Evolutionary conservation across 2,888 invertebrate species (phyloP).

Genomic region (Argyresthia goedartella): DNA sequence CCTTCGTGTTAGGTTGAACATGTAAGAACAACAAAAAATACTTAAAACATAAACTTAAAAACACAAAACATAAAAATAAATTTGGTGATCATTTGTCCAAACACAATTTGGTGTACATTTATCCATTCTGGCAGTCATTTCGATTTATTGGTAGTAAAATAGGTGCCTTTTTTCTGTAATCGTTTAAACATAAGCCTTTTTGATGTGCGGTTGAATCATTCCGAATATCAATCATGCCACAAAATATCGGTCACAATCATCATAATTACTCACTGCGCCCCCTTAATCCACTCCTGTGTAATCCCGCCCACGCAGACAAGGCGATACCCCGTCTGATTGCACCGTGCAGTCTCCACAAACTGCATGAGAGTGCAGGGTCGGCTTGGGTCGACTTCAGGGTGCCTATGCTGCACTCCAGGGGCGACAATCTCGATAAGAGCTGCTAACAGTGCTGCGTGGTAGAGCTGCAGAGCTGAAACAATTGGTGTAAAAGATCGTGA

Average conservation of each 20-base stretch:
- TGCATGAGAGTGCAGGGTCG: conserved; percentile 34
- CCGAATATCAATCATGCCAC: neutral
- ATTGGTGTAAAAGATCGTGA: too few species aligned
- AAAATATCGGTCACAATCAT: neutral
- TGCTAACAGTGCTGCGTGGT: conserved; percentile 22
- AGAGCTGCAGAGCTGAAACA: conserved; percentile 16
- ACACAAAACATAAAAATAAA: too few species aligned
- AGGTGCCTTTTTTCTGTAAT: neutral
- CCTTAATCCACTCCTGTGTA: conserved; percentile 30
- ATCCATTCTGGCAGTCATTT: neutral
- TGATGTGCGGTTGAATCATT: too few species aligned
- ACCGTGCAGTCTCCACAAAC: conserved; percentile 25
- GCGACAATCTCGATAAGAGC: conserved; percentile 24
- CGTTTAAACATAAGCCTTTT: too few species aligned
- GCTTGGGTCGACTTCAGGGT: conserved; percentile 23
- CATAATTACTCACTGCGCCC: conserved; percentile 29
- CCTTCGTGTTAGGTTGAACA: too few species aligned
- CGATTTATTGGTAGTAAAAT: neutral
- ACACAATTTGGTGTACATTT: too few species aligned
- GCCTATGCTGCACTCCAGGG: conserved; percentile 27
- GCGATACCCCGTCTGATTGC: conserved; percentile 21
- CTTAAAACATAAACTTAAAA: too few species aligned
- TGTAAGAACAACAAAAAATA: too few species aligned
- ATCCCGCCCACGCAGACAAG: conserved; percentile 39
- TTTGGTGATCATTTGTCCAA: too few species aligned